Conservation (phyloP, 2,797 vertebrate genomes). For the Esox lucius region DNA sequence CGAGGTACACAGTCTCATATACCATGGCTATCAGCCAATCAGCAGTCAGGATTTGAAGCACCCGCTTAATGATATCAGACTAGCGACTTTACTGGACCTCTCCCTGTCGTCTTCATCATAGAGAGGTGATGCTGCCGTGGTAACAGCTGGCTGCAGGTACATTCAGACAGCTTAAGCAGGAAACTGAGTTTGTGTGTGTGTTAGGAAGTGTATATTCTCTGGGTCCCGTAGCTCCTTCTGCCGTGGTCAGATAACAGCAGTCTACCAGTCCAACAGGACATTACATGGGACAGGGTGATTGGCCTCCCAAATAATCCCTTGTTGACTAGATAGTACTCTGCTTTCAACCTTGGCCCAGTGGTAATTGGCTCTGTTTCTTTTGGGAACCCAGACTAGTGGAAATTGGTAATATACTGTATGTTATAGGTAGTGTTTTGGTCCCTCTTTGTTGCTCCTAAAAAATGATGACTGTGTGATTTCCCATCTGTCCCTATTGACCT, state of each 20-base stretch:
- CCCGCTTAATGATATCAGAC: too few species aligned
- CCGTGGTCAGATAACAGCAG: slow-evolving; percentile 60
- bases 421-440: slow-evolving; percentile 64
- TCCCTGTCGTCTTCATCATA: background rate
- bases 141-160: slow-evolving; percentile 45
- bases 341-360: background rate
- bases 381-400: background rate
- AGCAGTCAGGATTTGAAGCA: too few species aligned
- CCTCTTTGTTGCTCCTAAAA: slow-evolving; percentile 45
- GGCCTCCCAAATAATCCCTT: background rate
- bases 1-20: too few species aligned
- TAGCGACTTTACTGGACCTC: too few species aligned
- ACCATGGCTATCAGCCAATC: too few species aligned
- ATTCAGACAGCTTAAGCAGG: slow-evolving; percentile 53
- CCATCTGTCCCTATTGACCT: slow-evolving; percentile 45
- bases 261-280: slow-evolving; percentile 45
- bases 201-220: slow-evolving; percentile 13
- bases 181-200: slow-evolving; percentile 42
- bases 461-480: slow-evolving; percentile 53
- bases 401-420: slow-evolving; percentile 45
- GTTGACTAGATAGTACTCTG: background rate
- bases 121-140: slow-evolving; percentile 12
- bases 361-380: background rate
- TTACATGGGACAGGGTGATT: slow-evolving; percentile 34
- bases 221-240: slow-evolving; percentile 53